Evolutionary conservation across 1,140 invertebrate genomes (phyloP).

Genomic region (Radopholus similis): DNA sequence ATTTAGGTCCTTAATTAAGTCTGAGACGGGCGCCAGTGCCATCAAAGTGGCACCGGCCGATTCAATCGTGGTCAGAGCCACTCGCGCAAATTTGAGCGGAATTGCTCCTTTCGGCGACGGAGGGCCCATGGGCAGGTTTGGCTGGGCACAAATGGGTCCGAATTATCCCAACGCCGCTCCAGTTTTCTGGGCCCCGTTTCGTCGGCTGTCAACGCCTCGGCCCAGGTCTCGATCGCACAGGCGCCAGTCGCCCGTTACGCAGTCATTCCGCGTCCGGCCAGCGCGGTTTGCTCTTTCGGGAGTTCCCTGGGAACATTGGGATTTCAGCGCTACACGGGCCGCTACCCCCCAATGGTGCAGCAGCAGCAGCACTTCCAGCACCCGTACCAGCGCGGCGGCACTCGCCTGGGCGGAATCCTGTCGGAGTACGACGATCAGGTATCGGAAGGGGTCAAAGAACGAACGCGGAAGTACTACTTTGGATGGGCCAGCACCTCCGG

Average conservation of each 20-base stretch:
- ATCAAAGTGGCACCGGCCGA: not conserved
- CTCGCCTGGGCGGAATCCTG: not conserved
- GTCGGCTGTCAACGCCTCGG: not conserved
- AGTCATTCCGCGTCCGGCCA: constrained; percentile 17
- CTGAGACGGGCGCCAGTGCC: not conserved
- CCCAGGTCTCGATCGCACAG: not conserved
- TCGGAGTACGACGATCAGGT: not conserved
- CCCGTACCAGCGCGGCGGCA: too few relatives aligned
- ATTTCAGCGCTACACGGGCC: not conserved
- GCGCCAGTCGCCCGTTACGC: constrained; percentile 14
- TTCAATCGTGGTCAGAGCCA: constrained; percentile 4
- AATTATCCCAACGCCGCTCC: too few relatives aligned
- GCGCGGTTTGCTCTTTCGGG: not conserved
- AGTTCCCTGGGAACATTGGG: not conserved
- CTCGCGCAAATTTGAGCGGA: constrained; percentile 17
- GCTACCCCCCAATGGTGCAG: too few relatives aligned
- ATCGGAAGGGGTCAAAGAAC: too few relatives aligned
- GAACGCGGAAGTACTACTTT: too few relatives aligned
- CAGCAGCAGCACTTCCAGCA: too few relatives aligned
- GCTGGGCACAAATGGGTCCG: too few relatives aligned
- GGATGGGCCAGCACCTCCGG: not conserved
- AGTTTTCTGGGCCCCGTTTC: not conserved
- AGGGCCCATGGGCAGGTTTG: constrained; percentile 24
- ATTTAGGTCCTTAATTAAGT: not conserved
- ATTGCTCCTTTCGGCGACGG: constrained; percentile 3